Evolutionary conservation across 2,113 vertebrate species (phyloP).

Genomic region (Ictalurus punctatus): DNA sequence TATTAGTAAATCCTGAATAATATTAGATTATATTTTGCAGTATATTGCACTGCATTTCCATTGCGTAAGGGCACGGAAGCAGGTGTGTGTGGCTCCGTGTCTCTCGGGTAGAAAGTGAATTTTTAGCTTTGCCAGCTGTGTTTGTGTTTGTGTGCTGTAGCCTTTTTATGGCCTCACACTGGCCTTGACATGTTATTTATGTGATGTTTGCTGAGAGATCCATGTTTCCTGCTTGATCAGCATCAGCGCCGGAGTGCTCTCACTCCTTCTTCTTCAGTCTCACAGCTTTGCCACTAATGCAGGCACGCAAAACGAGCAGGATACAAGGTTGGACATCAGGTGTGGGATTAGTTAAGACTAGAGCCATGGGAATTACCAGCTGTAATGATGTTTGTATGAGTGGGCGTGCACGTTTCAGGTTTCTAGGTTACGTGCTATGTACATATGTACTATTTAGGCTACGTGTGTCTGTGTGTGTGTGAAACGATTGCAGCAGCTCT

Average conservation of each 20-base stretch:
- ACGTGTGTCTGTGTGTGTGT: background rate
- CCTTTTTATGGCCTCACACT: background rate
- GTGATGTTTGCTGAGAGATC: constrained; percentile 5
- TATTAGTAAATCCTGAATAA: background rate
- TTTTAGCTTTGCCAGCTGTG: constrained; percentile 43
- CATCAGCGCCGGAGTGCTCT: background rate
- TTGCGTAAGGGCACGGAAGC: constrained; percentile 19
- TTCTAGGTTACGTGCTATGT: background rate
- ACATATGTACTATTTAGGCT: background rate
- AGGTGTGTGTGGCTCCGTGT: constrained; percentile 44
- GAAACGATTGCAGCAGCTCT: background rate
- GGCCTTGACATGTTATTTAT: constrained; percentile 16
- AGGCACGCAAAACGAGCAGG: background rate
- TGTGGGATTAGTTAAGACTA: constrained; percentile 5
- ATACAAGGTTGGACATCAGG: constrained; percentile 8
- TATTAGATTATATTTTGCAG: background rate
- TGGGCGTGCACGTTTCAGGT: background rate
- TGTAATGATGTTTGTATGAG: background rate
- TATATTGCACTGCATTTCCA: background rate
- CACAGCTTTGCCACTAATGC: constrained; percentile 4
- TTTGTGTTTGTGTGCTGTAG: constrained; percentile 5
- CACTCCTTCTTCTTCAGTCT: background rate
- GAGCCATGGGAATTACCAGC: constrained; percentile 13
- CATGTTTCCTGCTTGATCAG: constrained; percentile 31
- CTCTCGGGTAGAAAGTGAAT: constrained; percentile 42